Percentiles rank a stretch among this genome's conserved stretches.
Conservation (phyloP, 2,113 vertebrate species). For the Ptilonorhynchus violaceus region DNA sequence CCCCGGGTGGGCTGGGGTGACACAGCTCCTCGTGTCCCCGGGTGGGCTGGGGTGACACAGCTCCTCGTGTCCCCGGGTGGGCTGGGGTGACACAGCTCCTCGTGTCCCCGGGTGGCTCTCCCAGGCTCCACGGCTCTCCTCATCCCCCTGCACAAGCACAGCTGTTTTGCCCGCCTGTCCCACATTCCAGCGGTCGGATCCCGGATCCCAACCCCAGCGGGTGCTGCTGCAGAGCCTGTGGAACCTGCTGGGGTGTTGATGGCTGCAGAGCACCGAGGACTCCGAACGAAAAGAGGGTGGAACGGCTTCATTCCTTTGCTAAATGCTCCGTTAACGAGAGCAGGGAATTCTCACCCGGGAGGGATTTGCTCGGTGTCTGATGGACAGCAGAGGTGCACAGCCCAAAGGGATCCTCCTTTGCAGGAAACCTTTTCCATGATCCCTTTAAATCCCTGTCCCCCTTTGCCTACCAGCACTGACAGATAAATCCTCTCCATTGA, state of each 20-base stretch:
- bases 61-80: not conserved
- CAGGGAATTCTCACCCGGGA: not conserved
- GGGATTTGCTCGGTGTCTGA: not conserved
- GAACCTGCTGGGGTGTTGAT: not conserved
- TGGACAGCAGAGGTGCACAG: not conserved
- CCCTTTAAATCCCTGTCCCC: not conserved
- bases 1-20: not conserved
- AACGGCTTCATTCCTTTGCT: not conserved
- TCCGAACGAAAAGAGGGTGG: not conserved
- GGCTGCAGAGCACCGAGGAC: not conserved
- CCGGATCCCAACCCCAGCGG: not conserved
- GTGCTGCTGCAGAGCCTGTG: not conserved
- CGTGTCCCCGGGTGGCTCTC: not conserved
- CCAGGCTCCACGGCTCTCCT: not conserved
- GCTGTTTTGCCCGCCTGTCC: not conserved
- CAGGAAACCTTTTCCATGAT: not conserved
- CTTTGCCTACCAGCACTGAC: not conserved
- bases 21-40: fast-evolving
- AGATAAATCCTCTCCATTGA: not conserved
- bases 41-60: fast-evolving
- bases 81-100: not conserved
- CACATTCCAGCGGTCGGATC: not conserved
- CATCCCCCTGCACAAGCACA: not conserved
- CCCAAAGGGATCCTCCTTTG: not conserved
- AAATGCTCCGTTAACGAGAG: not conserved